These are phyloP conservation scores for Lysandra coridon DNA, from an alignment of 2,888 invertebrate genomes.

Conservation along the genomic window DNA sequence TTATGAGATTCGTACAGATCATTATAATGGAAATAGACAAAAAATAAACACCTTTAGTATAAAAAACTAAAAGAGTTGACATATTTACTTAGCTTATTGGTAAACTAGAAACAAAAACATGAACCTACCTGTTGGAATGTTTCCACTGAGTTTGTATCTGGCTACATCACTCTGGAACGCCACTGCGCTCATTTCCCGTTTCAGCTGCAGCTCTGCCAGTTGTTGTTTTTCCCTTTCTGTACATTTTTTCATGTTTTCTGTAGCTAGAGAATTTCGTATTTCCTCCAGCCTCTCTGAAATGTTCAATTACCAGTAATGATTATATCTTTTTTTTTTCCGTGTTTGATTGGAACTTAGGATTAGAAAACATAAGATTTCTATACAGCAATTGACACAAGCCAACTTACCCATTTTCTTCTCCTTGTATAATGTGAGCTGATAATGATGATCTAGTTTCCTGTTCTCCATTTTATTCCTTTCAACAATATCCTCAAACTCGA, in stretches of 20 bases:
- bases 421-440: slow-evolving; percentile 85
- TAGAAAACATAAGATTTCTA: background rate
- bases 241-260: slow-evolving; percentile 56
- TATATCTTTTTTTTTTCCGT: background rate
- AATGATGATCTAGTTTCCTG: slow-evolving; percentile 85
- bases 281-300: slow-evolving; percentile 64
- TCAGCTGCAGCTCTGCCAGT: slow-evolving; percentile 61
- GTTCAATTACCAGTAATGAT: background rate
- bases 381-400: background rate
- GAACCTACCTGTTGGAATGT: slow-evolving; percentile 52
- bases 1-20: too few relatives aligned
- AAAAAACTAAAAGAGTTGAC: background rate
- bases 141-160: slow-evolving; percentile 61
- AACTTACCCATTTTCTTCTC: slow-evolving; percentile 84
- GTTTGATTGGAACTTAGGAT: background rate
- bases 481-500: slow-evolving; percentile 84
- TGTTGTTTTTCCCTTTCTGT: slow-evolving; percentile 58
- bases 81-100: too few relatives aligned
- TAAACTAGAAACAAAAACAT: background rate
- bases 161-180: slow-evolving; percentile 70
- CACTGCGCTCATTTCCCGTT: slow-evolving; percentile 59
- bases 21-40: too few relatives aligned
- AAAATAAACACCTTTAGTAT: too few relatives aligned
- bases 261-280: slow-evolving; percentile 59
- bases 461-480: slow-evolving; percentile 86